Evolutionary conservation across 2,888 invertebrate species (phyloP).

Genomic region (Drosophila affinis): DNA sequence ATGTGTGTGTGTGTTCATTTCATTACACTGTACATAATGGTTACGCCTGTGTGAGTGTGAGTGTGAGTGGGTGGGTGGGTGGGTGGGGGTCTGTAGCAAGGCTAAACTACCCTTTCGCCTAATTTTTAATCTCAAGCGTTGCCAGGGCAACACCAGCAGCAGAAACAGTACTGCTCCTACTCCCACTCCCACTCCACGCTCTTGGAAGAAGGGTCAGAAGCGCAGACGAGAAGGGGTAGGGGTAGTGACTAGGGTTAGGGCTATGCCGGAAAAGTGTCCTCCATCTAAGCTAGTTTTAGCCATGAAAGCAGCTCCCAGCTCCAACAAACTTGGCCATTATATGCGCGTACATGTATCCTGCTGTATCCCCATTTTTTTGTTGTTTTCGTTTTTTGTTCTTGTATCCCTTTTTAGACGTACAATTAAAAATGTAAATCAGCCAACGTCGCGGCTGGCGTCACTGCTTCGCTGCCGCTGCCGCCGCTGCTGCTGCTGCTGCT

Average conservation of each 20-base stretch:
- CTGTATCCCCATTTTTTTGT: neutral
- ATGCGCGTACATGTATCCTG: slow-evolving; percentile 1
- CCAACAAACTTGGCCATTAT: slow-evolving; percentile 1
- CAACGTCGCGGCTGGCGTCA: slow-evolving; percentile 42
- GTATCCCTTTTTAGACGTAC: slow-evolving; percentile 60
- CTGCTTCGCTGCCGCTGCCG: neutral
- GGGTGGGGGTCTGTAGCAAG: slow-evolving; percentile 28
- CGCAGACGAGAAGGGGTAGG: no score
- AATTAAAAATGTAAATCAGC: slow-evolving; percentile 82
- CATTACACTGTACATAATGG: slow-evolving; percentile 48
- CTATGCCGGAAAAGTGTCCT: slow-evolving; percentile 1
- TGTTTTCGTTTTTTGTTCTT: neutral
- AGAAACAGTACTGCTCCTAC: slow-evolving; percentile 2
- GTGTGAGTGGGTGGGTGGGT: slow-evolving; percentile 17
- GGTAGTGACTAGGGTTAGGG: neutral
- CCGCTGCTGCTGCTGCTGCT: neutral
- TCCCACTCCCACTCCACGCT: slow-evolving; percentile 1
- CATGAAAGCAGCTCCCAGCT: neutral
- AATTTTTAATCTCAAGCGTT: slow-evolving; percentile 74
- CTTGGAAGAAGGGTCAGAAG: neutral
- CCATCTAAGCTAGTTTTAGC: slow-evolving; percentile 38
- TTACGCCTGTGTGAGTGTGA: slow-evolving; percentile 10
- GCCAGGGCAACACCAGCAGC: slow-evolving; percentile 49
- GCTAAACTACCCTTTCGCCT: slow-evolving; percentile 77
- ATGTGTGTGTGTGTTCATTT: slow-evolving; percentile 37